These are phyloP conservation scores for Drosophila repletoides DNA, from an alignment of 1,140 invertebrate species.

Conservation along the genomic window DNA sequence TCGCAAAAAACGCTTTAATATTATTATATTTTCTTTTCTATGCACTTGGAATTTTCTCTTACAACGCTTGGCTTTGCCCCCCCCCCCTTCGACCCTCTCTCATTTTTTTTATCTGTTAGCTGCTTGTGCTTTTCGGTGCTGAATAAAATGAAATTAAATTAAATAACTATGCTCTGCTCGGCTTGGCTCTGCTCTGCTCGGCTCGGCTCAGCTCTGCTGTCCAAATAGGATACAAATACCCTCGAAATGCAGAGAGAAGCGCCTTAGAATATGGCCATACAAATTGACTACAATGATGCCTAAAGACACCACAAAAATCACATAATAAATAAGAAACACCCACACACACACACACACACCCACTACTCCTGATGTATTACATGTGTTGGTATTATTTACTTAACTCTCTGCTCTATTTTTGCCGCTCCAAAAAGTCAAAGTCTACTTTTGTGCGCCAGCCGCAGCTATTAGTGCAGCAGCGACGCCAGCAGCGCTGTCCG, in stretches of 20 bases:
- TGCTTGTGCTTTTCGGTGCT: slow-evolving; percentile 24
- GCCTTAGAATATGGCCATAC: slow-evolving; percentile 15
- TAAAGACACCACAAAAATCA: slow-evolving; percentile 46
- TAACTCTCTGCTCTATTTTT: slow-evolving; percentile 78
- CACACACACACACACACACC: slow-evolving; percentile 18
- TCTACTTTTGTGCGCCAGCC: slow-evolving; percentile 58
- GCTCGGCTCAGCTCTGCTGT: slow-evolving; percentile 7
- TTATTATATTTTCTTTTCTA: slow-evolving; percentile 78
- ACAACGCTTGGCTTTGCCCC: slow-evolving; percentile 30
- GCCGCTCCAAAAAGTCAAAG: slow-evolving; percentile 75
- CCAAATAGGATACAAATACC: slow-evolving; percentile 28
- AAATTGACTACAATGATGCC: slow-evolving; percentile 49
- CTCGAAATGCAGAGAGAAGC: neutral
- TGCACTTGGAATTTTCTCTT: slow-evolving; percentile 47
- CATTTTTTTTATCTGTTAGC: slow-evolving; percentile 35
- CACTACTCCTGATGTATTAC: slow-evolving; percentile 65
- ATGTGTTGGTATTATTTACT: slow-evolving; percentile 81
- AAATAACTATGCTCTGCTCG: no score
- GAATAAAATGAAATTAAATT: slow-evolving; percentile 67
- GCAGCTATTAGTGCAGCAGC: slow-evolving; percentile 71
- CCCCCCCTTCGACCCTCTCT: no score
- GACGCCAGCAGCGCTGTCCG: slow-evolving; percentile 24
- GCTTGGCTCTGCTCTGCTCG: no score
- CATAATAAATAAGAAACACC: slow-evolving; percentile 53
- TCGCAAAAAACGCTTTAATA: slow-evolving; percentile 80